Base-by-base conservation (phyloP, 2,797 vertebrate species). In the Argentina silus region DNA sequence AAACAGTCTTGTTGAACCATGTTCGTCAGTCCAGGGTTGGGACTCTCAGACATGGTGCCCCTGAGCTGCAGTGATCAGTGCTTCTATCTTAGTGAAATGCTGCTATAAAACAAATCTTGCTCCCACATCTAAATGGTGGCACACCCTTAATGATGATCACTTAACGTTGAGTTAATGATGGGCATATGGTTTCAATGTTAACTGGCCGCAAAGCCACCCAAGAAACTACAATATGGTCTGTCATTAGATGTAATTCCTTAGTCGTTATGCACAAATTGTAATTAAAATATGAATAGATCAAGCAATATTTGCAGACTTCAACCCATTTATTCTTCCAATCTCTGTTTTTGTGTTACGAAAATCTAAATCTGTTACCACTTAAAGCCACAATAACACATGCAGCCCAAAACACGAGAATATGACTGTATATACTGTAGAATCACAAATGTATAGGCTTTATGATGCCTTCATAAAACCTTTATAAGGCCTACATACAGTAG, bases 131-230 rank as follows among this genome's bases (percentile, higher is more conserved):
- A 43, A 71, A 50, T 51, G 23, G 50, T 43, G 67, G 66, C 66
- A 74, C 72, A 47, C 78, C 75, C 69, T 64, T 65, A 61, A 15
- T 50, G 64, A 59, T 47, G 65, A 65, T 21, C 43, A 27, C 23
- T 55, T 23, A 69, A 27, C 43, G 8, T 48, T 23, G 44, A 64
- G 17, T 71, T 77, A 72, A 77, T 74, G 19, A 68, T 51, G 68
- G 62, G 47, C 78, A 67, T 67, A 70, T 70, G 71, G 50, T 57
- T 44, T 72, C 15, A n/a, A 42, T 65, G 50, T 53, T 64, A 77
- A 81, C 65, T 77, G 48, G 59, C 57, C 57, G 15, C 68, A 65
- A 66, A 27, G 42, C 42, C 68, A 71, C 56, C 67, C 50, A 63
- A 48, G 57, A 62, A 62, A 67, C 70, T 72, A 55, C 69, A 12